Evolutionary conservation across 2,888 invertebrate genomes (phyloP), one percentile per base, ranked within the genome.

Genomic region (Nemoura dubitans): DNA sequence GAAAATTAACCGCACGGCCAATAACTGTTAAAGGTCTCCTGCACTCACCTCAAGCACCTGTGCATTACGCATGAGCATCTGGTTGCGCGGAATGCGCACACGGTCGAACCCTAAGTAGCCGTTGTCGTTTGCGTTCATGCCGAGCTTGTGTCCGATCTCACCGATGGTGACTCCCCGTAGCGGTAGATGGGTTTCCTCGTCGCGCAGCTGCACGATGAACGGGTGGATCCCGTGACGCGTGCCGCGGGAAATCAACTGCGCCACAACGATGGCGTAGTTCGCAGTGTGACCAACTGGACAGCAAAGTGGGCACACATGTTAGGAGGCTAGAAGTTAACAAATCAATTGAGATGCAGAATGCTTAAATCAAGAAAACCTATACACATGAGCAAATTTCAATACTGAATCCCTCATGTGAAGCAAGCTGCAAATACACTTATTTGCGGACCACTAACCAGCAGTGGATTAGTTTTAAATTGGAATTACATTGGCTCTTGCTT

Each of bases 11-110:
- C n/a, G n/a, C n/a, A n/a, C n/a, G n/a, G n/a, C n/a, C n/a, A n/a
- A n/a, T n/a, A n/a, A n/a, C n/a, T n/a, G n/a, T n/a, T n/a, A n/a
- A n/a, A n/a, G n/a, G n/a, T n/a, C n/a, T n/a, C 89, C 89, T 43
- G 42, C 89, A 86, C 89, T 88, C 89, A 91, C 91, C 89, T 90
- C 88, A 29, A 90, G 87, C 89, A 98, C 97, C 93, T 98, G 95
- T 80, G 96, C 95, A 91, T 98, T 97, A 92, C 97, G 97, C 98
- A 98, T 98, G 28, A 99, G 92, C 98, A 99, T 96, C 89, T 97
- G 93, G n/a, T 95, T 94, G 86, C 98, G 93, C 0, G 99, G 98
- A 91, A 99, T 96, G 89, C 98, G 94, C 14, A 97, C 96, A 89
- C 97, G 94, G 87, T 97, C 95, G 88, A 99, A 96, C 0, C 97